Conservation (phyloP, 2,113 vertebrate species). For the Lepidothrix coronata region DNA sequence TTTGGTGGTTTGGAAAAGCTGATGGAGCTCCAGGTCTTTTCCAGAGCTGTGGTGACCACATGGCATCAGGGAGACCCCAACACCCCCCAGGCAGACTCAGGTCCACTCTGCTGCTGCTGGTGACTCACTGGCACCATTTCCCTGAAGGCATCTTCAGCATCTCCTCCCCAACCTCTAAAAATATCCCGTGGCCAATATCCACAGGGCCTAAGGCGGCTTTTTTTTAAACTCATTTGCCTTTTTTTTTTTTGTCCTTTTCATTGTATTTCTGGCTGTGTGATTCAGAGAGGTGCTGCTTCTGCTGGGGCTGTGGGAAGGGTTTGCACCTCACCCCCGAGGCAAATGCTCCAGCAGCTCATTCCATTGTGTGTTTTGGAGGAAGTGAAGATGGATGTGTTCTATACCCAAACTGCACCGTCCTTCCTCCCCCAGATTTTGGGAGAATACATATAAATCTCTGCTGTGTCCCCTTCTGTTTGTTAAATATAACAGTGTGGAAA, state of each 20-base stretch:
- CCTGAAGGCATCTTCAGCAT: background rate
- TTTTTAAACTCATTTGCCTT: rapidly evolving
- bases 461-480: background rate
- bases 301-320: background rate
- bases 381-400: rapidly evolving
- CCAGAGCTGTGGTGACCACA: background rate
- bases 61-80: background rate
- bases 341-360: background rate
- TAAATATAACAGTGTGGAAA: background rate
- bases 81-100: background rate
- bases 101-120: background rate
- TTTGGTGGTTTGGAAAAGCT: background rate
- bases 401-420: rapidly evolving
- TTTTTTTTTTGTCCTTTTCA: background rate
- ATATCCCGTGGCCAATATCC: rapidly evolving
- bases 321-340: background rate
- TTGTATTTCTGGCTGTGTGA: background rate
- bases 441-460: background rate
- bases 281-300: background rate
- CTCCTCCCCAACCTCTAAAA: background rate
- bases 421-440: background rate
- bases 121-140: background rate
- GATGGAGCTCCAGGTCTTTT: background rate
- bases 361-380: background rate
- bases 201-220: rapidly evolving